Percentiles rank a stretch among this genome's conserved stretches.
Conservation (phyloP, 2,888 invertebrate species). For the Drosophila antonietae region DNA sequence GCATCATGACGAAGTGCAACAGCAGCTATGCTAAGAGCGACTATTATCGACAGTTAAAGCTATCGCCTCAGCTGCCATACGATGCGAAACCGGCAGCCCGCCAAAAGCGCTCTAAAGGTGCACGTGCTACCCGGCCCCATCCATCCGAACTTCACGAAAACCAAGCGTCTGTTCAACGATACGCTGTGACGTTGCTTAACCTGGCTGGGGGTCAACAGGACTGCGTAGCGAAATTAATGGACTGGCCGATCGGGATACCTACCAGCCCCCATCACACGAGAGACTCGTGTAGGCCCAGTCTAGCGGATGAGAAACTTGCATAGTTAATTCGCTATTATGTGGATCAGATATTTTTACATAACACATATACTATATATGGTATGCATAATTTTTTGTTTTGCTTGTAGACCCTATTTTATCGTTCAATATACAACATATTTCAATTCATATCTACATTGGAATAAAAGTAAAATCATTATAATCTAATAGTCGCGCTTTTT, state of each 20-base stretch:
- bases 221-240: slow-evolving; percentile 9
- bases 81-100: slow-evolving; percentile 89
- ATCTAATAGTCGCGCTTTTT: background rate
- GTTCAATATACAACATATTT: slow-evolving; percentile 39
- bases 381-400: slow-evolving; percentile 49
- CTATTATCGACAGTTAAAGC: slow-evolving; percentile 89
- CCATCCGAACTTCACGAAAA: slow-evolving; percentile 86
- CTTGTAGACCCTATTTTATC: slow-evolving; percentile 55
- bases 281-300: slow-evolving; percentile 7
- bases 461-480: slow-evolving; percentile 30
- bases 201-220: slow-evolving; percentile 43
- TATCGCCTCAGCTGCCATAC: slow-evolving; percentile 91
- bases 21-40: slow-evolving; percentile 90
- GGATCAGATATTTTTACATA: slow-evolving; percentile 49
- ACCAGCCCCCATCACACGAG: background rate
- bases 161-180: slow-evolving; percentile 71
- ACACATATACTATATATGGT: slow-evolving; percentile 33
- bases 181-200: slow-evolving; percentile 72
- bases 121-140: slow-evolving; percentile 89
- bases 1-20: slow-evolving; percentile 90
- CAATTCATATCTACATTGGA: slow-evolving; percentile 43
- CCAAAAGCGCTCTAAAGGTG: slow-evolving; percentile 90
- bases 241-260: slow-evolving; percentile 8
- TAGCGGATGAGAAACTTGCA: slow-evolving; percentile 29
- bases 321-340: slow-evolving; percentile 44